Evolutionary conservation across 2,113 vertebrate genomes (phyloP).

Genomic region (Etheostoma cragini): DNA sequence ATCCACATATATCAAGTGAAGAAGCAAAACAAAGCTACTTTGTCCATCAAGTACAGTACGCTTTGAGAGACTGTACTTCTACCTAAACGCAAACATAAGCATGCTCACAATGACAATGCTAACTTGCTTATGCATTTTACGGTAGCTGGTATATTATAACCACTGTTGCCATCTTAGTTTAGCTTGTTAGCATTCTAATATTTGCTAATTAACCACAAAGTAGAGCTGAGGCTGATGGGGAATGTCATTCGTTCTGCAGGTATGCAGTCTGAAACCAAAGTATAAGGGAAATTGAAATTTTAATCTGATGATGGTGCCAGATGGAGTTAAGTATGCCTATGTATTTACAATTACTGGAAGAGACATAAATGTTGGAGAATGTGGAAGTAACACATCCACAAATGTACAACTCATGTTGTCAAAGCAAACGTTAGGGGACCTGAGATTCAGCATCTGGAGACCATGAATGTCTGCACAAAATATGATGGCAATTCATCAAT

Average conservation of each 20-base stretch:
- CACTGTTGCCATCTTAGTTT: neutral
- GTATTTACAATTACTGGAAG: too few species aligned
- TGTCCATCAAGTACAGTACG: neutral
- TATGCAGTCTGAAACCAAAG: too few species aligned
- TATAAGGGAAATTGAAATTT: too few species aligned
- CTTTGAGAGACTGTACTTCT: neutral
- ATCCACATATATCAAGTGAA: neutral
- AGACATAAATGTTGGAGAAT: too few species aligned
- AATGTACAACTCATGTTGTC: neutral
- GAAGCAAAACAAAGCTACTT: constrained; percentile 21
- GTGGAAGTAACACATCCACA: too few species aligned
- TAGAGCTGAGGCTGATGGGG: neutral
- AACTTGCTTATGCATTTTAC: neutral
- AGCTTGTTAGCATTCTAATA: neutral
- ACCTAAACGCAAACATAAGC: neutral
- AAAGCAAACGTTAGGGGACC: neutral
- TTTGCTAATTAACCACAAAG: neutral
- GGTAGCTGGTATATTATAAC: neutral
- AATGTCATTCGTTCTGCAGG: neutral
- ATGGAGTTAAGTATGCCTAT: too few species aligned
- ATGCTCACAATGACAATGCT: neutral
- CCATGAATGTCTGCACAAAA: neutral
- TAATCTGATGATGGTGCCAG: too few species aligned
- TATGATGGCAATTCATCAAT: neutral
- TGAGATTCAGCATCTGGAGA: neutral